Conservation (phyloP, 2,113 vertebrate genomes). For the Lophotis ruficrista region DNA sequence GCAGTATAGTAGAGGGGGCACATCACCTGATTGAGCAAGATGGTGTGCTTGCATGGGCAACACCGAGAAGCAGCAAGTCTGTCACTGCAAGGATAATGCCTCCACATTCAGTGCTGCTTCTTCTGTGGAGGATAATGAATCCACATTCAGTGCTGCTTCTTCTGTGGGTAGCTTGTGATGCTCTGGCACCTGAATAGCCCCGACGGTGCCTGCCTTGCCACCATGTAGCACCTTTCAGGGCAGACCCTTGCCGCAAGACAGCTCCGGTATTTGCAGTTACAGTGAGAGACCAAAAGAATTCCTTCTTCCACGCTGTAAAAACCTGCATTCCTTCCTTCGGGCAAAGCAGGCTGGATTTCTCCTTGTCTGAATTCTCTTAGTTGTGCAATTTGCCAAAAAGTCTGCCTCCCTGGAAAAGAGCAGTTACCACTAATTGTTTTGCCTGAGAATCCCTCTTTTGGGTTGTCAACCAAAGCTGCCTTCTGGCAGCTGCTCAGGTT, state of each 20-base stretch:
- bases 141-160: not conserved
- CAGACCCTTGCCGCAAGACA: not conserved
- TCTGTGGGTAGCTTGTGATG: not conserved
- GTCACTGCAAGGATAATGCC: not conserved
- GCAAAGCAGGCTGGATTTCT: constrained; percentile 20
- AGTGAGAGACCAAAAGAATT: constrained; percentile 30
- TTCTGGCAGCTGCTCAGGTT: constrained; percentile 62
- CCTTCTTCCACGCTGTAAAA: constrained; percentile 27
- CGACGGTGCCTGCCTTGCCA: not conserved
- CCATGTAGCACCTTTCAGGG: not conserved
- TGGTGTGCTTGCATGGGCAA: not conserved
- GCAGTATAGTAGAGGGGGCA: fast-evolving
- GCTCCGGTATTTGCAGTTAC: constrained; percentile 6
- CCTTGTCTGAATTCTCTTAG: constrained; percentile 41
- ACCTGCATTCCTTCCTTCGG: constrained; percentile 53
- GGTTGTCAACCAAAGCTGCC: constrained; percentile 58
- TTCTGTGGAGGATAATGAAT: not conserved
- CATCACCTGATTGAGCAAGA: fast-evolving
- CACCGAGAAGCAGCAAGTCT: fast-evolving
- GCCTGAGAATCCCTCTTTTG: constrained; percentile 48
- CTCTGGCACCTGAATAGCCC: not conserved
- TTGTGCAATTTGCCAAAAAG: constrained; percentile 39
- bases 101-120: not conserved
- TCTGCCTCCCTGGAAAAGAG: constrained; percentile 59
- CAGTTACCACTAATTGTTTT: constrained; percentile 59